Base-by-base conservation (phyloP, 53 echinoderm and acorn worm genomes). In the Hippasteria phrygiana region DNA sequence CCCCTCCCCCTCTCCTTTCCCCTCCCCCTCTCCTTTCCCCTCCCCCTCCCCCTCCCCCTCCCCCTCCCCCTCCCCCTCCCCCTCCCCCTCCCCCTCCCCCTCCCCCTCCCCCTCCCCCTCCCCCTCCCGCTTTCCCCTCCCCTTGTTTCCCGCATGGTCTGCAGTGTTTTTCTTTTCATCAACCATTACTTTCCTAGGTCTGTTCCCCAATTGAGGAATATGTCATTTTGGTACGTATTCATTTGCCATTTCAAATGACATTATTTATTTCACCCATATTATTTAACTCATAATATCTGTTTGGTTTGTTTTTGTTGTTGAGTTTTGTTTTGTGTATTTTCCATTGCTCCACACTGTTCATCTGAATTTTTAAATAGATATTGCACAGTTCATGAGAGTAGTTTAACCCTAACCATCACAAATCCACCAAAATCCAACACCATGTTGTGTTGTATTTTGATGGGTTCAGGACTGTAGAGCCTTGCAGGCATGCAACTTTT, bases 201-300 rank as follows among this genome's bases (percentile, higher is more conserved):
- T 34, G 40, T 34, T 73, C 74, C 48, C 74, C 81, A 1, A 22
- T 90, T 71, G 90, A 90, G 42, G 90, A 90, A 24, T 90, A 90
- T 74, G 90, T 85, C 85, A 71, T 80, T 28, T 13, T 90, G 90
- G 90, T 90, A 81, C 42, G 90, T 90, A 90, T 73, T 62, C 3
- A 9, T 64, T 55, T 53, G 33, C 29, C 42, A 10, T 73, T 87
- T 87, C 43, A 55, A 29, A 87, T 48, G 11, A 40, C 51, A 32
- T 47, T 41, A 51, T 51, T 14, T 17, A 14, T 14, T 2, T 51
- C 16, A 7, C 26, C 7, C 16, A 8, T 59, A 17, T 26, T 20
- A 59, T 22, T 59, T 3, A 14, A 24, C 16, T 51, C 16, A 51
- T n/a, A n/a, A n/a, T n/a, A n/a, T n/a, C n/a, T 8, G 51, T 51